These are phyloP conservation scores for Halocaridina rubra DNA, from an alignment of 2,888 invertebrate species.

Conservation along the genomic window DNA sequence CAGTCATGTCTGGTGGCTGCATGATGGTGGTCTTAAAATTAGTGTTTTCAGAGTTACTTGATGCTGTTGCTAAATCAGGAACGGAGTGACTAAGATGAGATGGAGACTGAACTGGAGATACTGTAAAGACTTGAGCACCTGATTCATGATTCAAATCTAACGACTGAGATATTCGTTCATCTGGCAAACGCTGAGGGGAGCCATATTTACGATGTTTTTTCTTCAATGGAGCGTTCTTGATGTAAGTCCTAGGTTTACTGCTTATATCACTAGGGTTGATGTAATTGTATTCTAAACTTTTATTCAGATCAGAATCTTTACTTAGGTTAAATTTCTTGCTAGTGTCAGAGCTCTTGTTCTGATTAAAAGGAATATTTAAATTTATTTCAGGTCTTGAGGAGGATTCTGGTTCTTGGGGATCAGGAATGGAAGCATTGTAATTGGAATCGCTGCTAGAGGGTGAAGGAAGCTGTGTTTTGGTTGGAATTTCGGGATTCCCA, in stretches of 20 bases:
- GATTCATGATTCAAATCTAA: background rate
- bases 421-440: slow-evolving; percentile 21
- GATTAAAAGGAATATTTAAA: slow-evolving; percentile 29
- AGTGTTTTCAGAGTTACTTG: background rate
- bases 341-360: slow-evolving; percentile 33
- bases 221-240: background rate
- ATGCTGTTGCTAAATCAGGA: slow-evolving; percentile 16
- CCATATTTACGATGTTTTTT: slow-evolving; percentile 19
- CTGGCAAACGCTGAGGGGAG: background rate
- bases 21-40: background rate
- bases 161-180: background rate
- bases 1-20: background rate
- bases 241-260: slow-evolving; percentile 16
- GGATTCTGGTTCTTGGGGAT: background rate
- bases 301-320: background rate
- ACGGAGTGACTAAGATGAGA: slow-evolving; percentile 12
- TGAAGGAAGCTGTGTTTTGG: background rate
- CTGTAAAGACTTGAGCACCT: background rate
- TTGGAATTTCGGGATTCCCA: background rate
- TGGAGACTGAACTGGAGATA: background rate
- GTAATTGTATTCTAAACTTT: slow-evolving; percentile 22
- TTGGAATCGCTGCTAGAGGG: slow-evolving; percentile 40
- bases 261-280: background rate
- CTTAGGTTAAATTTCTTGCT: slow-evolving; percentile 15
- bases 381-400: slow-evolving; percentile 7